These are phyloP conservation scores for Anoncus sp. DNA, from an alignment of 2,888 invertebrate genomes.

Conservation along the genomic window DNA sequence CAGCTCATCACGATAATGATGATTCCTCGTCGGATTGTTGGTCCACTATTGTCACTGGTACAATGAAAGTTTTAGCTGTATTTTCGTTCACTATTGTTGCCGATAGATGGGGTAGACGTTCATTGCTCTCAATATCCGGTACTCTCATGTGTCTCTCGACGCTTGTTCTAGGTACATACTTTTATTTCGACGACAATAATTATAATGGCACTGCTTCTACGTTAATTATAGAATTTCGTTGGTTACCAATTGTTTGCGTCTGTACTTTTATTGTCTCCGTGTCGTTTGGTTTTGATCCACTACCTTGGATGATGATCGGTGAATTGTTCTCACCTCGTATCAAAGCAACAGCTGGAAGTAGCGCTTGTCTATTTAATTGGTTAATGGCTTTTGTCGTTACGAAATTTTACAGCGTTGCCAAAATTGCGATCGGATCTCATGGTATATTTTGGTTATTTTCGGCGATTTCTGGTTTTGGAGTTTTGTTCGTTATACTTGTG, in stretches of 20 bases:
- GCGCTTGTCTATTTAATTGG: too few relatives aligned
- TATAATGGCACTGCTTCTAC: constrained; percentile 70
- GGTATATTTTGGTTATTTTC: too few relatives aligned
- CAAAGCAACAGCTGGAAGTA: too few relatives aligned
- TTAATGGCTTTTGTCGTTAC: too few relatives aligned
- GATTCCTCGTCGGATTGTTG: too few relatives aligned
- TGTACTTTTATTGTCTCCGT: constrained; percentile 92
- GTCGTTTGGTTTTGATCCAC: constrained; percentile 91
- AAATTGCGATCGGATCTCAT: too few relatives aligned
- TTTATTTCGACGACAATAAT: constrained; percentile 83
- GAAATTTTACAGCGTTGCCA: too few relatives aligned
- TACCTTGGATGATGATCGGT: constrained; percentile 11
- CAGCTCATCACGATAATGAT: constrained; percentile 84
- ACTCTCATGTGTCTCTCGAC: constrained; percentile 89
- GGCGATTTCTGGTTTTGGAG: too few relatives aligned
- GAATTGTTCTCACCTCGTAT: too few relatives aligned
- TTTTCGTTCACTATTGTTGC: constrained; percentile 90
- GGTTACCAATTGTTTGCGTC: constrained; percentile 90
- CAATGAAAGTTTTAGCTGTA: constrained; percentile 91
- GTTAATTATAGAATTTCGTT: constrained; percentile 86
- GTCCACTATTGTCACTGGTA: constrained; percentile 92
- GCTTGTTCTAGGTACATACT: constrained; percentile 89
- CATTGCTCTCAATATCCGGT: constrained; percentile 90
- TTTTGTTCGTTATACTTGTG: too few relatives aligned
- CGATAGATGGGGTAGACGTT: constrained; percentile 91